phyloP scores from a whole-genome alignment of 2,888 invertebrate species.

The Yponomeuta malinellus region DNA sequence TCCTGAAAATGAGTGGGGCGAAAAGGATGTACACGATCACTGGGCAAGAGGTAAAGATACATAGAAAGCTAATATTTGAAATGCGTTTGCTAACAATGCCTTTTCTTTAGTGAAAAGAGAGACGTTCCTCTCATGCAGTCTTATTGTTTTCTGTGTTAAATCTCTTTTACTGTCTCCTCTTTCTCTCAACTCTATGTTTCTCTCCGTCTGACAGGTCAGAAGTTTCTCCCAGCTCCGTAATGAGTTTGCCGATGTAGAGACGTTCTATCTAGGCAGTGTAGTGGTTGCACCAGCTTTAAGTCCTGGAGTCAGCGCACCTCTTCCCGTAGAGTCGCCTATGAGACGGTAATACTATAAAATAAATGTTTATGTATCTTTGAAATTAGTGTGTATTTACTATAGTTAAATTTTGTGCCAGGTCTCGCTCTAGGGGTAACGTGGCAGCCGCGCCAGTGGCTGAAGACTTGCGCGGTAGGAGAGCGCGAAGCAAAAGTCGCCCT shows the following conservation, averaged over 20 bases:
- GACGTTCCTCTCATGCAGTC: neutral
- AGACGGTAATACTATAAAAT: slow-evolving; percentile 41
- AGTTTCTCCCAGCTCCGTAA: slow-evolving; percentile 95
- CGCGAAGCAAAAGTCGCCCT: slow-evolving; percentile 90
- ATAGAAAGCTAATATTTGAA: too few relatives aligned
- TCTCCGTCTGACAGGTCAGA: slow-evolving; percentile 78
- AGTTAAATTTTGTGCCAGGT: slow-evolving; percentile 32
- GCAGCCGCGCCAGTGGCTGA: slow-evolving; percentile 55
- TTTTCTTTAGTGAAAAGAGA: neutral
- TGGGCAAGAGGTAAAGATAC: slow-evolving; percentile 86
- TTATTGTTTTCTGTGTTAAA: neutral
- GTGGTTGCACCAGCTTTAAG: slow-evolving; percentile 58
- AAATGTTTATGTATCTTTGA: too few relatives aligned
- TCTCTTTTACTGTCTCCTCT: too few relatives aligned
- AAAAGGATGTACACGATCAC: slow-evolving; percentile 94
- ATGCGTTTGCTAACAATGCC: neutral
- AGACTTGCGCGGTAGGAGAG: slow-evolving; percentile 66
- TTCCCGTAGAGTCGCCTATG: slow-evolving; percentile 64
- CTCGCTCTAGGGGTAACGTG: slow-evolving; percentile 60
- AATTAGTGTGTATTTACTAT: neutral
- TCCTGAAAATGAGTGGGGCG: slow-evolving; percentile 92
- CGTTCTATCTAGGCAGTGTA: slow-evolving; percentile 85
- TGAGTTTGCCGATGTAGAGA: slow-evolving; percentile 93
- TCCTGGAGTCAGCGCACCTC: slow-evolving; percentile 58
- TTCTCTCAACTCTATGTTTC: neutral